phyloP scores from a whole-genome alignment of 1,140 invertebrate genomes.

The Brachionus plicatilis region DNA sequence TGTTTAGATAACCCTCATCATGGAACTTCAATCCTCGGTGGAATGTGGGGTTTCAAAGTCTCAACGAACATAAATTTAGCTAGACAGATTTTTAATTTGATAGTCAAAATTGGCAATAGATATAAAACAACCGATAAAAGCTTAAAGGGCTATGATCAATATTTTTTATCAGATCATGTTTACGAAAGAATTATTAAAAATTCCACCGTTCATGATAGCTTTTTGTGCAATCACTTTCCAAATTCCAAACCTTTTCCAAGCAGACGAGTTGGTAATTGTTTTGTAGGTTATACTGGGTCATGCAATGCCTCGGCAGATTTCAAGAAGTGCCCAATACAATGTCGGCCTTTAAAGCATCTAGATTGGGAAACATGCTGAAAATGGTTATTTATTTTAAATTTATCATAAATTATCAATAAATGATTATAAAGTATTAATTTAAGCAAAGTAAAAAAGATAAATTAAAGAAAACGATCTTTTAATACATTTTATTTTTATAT shows the following conservation, averaged over 20 bases:
- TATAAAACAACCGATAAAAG: not conserved
- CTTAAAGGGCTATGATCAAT: constrained; percentile 9
- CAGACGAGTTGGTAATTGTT: not conserved
- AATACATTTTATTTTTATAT: too few relatives aligned
- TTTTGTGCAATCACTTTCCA: not conserved
- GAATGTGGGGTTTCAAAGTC: constrained; percentile 24
- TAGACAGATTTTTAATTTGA: not conserved
- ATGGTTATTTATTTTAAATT: too few relatives aligned
- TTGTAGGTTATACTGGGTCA: not conserved
- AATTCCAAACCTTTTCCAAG: constrained; percentile 14
- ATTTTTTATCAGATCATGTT: not conserved
- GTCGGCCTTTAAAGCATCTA: not conserved
- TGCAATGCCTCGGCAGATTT: not conserved
- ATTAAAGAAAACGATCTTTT: too few relatives aligned
- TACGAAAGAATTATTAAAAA: not conserved
- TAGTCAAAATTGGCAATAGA: not conserved
- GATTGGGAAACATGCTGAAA: not conserved
- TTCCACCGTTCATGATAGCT: constrained; percentile 3
- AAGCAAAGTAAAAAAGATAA: too few relatives aligned
- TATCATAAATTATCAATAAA: too few relatives aligned
- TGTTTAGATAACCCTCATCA: not conserved
- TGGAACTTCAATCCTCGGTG: not conserved
- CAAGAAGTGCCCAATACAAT: not conserved
- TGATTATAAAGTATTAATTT: too few relatives aligned
- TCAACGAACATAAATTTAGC: not conserved